phyloP scores from a whole-genome alignment of 2,888 invertebrate genomes.

The Scaptomyza polygonia region DNA sequence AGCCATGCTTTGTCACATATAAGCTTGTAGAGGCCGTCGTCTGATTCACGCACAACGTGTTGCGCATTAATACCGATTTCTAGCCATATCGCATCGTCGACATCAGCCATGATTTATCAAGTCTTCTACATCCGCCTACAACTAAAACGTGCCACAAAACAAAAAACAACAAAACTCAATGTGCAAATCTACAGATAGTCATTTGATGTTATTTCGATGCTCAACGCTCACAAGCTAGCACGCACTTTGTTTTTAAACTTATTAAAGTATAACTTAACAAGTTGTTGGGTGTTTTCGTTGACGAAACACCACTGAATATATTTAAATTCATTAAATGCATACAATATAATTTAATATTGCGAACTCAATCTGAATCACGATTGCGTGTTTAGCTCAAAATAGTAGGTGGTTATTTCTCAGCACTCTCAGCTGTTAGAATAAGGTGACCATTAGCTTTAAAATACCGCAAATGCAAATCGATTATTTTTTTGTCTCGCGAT shows the following conservation, averaged over 20 bases:
- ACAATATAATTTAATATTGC: not conserved
- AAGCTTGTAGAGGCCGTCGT: slow-evolving; percentile 87
- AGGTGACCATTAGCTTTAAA: slow-evolving; percentile 1
- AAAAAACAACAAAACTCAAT: slow-evolving; percentile 29
- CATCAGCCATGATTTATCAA: slow-evolving; percentile 58
- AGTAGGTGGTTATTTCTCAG: slow-evolving; percentile 9
- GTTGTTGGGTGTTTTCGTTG: no score
- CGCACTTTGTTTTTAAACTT: not conserved
- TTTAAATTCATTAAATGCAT: no score
- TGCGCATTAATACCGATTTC: slow-evolving; percentile 90
- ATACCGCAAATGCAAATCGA: slow-evolving; percentile 19
- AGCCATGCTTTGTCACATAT: slow-evolving; percentile 89
- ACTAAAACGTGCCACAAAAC: slow-evolving; percentile 29
- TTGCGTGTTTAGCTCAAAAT: slow-evolving; percentile 6
- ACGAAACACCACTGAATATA: no score
- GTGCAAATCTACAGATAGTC: slow-evolving; percentile 47
- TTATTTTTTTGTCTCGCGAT: slow-evolving; percentile 8
- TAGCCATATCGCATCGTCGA: slow-evolving; percentile 87
- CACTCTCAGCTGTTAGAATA: slow-evolving; percentile 46
- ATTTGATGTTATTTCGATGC: not conserved
- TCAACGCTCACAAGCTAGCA: not conserved
- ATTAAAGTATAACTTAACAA: no score
- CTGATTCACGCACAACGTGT: slow-evolving; percentile 86
- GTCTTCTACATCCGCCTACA: slow-evolving; percentile 31
- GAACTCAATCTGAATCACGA: not conserved